phyloP scores from a whole-genome alignment of 2,888 invertebrate genomes.

The Drosophila peninsularis region DNA sequence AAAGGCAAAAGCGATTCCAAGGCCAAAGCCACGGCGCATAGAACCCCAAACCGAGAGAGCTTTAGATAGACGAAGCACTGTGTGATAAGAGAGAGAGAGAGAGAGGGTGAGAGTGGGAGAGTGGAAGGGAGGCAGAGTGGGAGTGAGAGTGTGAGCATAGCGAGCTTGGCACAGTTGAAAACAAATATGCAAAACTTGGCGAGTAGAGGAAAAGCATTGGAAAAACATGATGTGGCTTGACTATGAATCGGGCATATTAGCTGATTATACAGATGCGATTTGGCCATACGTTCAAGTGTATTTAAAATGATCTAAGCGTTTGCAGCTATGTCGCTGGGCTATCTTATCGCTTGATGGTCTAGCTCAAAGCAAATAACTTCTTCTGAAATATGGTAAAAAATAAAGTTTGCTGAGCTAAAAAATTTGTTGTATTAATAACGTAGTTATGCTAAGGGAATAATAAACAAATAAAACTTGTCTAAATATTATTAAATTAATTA shows the following conservation, averaged over 20 bases:
- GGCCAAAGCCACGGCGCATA: slow-evolving; percentile 80
- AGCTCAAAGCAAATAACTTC: neutral
- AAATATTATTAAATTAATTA: too few species aligned
- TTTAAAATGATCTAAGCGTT: neutral
- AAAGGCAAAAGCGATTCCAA: slow-evolving; percentile 78
- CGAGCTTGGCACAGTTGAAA: neutral
- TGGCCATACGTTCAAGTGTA: slow-evolving; percentile 10
- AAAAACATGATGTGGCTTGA: slow-evolving; percentile 3
- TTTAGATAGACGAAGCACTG: slow-evolving; percentile 14
- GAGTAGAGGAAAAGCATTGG: neutral
- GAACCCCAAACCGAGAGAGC: slow-evolving; percentile 47
- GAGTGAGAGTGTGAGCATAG: neutral
- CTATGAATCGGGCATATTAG: neutral
- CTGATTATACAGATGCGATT: neutral
- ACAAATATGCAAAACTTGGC: slow-evolving; percentile 1
- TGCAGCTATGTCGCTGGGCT: slow-evolving; percentile 1
- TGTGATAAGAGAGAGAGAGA: neutral
- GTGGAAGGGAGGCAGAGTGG: neutral
- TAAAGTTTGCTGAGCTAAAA: neutral
- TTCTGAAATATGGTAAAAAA: neutral
- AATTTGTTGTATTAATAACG: neutral
- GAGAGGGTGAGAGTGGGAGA: neutral
- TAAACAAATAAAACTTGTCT: too few species aligned
- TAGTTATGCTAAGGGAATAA: neutral
- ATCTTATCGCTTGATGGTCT: slow-evolving; percentile 28